Conservation (phyloP, 2,113 vertebrate genomes). For the Apaloderma vittatum region DNA sequence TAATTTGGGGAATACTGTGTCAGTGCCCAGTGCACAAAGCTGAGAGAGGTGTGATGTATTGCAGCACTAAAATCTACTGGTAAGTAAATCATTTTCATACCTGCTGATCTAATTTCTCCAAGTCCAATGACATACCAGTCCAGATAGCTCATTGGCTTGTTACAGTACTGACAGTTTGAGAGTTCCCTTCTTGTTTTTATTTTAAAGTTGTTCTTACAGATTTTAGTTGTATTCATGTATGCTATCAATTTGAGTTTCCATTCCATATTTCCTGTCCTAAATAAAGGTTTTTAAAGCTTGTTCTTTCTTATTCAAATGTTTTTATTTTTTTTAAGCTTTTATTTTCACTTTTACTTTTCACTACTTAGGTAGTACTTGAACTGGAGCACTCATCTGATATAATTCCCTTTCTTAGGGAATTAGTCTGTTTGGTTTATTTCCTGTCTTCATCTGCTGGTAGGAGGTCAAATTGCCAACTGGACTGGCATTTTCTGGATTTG, state of each 20-base stretch:
- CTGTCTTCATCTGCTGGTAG: constrained; percentile 73
- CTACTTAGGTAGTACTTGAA: constrained; percentile 70
- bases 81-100: constrained; percentile 28
- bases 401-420: constrained; percentile 71
- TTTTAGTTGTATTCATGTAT: constrained; percentile 48
- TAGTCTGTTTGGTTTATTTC: constrained; percentile 72
- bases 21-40: background rate
- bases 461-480: constrained; percentile 69
- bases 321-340: constrained; percentile 61
- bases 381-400: constrained; percentile 62
- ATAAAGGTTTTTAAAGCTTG: constrained; percentile 46
- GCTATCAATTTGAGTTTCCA: constrained; percentile 59
- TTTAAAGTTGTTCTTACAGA: constrained; percentile 38
- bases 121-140: constrained; percentile 65
- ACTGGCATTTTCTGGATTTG: constrained; percentile 70
- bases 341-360: constrained; percentile 66
- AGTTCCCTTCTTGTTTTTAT: background rate
- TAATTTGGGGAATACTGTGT: constrained; percentile 1
- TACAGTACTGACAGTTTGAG: background rate
- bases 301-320: constrained; percentile 41
- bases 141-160: constrained; percentile 18
- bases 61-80: constrained; percentile 14
- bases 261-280: constrained; percentile 44
- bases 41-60: background rate
- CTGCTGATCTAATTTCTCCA: constrained; percentile 71